phyloP scores from a whole-genome alignment of 2,113 vertebrate species.

The Sitta europaea region DNA sequence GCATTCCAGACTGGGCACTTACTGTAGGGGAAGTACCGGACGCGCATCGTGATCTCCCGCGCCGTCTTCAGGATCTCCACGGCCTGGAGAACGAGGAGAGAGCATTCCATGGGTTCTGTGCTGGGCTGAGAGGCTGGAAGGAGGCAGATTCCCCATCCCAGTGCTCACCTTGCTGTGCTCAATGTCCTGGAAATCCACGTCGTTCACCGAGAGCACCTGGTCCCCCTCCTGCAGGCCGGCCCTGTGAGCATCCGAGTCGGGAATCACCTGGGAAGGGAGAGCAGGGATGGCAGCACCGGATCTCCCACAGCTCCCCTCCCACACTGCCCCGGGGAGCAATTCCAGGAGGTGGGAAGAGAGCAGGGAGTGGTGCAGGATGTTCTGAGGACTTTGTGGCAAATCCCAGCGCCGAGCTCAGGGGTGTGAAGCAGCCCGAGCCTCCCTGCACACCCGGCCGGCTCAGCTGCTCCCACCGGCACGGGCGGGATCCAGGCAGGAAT shows the following conservation, averaged over 20 bases:
- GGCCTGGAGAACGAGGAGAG: conserved; percentile 72
- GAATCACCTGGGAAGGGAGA: conserved; percentile 82
- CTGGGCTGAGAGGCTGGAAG: not conserved
- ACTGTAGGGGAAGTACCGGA: conserved; percentile 99
- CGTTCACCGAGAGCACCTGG: conserved; percentile 95
- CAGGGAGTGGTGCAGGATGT: not conserved
- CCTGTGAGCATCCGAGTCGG: conserved; percentile 91
- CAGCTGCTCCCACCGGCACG: not conserved
- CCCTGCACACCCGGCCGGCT: not conserved
- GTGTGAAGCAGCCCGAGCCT: not conserved
- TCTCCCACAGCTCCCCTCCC: not conserved
- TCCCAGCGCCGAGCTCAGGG: not conserved
- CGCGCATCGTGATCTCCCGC: conserved; percentile 92
- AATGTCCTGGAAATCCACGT: conserved; percentile 98
- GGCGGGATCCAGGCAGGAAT: fast-evolving
- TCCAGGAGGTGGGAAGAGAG: not conserved
- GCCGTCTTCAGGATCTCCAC: conserved; percentile 98
- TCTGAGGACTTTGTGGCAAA: not conserved
- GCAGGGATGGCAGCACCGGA: not conserved
- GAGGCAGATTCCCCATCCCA: not conserved
- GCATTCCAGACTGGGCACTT: conserved; percentile 45
- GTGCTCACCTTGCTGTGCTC: conserved; percentile 90
- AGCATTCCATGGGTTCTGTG: fast-evolving
- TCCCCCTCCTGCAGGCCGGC: conserved; percentile 96
- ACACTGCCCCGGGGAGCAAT: not conserved